Percentiles rank a stretch among this genome's conserved stretches.
Evolutionary conservation across 2,888 invertebrate genomes (phyloP).

Genomic region (Pomacea canaliculata): DNA sequence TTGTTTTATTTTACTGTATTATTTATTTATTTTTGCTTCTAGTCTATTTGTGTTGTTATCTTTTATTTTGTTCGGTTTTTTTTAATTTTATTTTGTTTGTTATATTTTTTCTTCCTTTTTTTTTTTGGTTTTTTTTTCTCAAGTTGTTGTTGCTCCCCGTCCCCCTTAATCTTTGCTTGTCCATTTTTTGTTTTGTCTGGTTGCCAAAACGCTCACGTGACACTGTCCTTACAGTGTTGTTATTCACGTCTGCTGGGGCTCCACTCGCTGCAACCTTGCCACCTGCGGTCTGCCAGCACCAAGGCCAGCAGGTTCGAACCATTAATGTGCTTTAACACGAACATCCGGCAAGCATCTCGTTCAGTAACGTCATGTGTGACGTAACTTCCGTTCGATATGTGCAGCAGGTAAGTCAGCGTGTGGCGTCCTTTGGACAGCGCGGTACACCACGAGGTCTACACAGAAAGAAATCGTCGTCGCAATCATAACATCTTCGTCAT

Average conservation of each 20-base stretch:
- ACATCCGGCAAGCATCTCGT: constrained; percentile 12
- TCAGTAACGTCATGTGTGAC: constrained; percentile 11
- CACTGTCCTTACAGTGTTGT: not conserved
- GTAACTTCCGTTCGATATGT: not conserved
- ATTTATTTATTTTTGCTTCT: too few relatives aligned
- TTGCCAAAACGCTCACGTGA: too few relatives aligned
- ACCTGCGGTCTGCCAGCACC: not conserved
- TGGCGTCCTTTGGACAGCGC: constrained; percentile 7
- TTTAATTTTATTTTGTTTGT: too few relatives aligned
- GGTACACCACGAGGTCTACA: constrained; percentile 12
- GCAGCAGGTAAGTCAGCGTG: constrained; percentile 8
- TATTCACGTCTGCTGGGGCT: not conserved
- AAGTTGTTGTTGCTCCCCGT: too few relatives aligned
- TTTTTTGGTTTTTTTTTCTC: too few relatives aligned
- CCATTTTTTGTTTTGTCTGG: too few relatives aligned
- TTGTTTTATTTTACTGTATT: too few relatives aligned
- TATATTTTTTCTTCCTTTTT: too few relatives aligned
- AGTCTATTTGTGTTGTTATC: too few relatives aligned
- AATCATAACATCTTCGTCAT: too few relatives aligned
- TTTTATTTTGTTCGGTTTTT: too few relatives aligned
- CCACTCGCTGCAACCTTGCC: not conserved
- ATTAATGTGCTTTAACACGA: not conserved
- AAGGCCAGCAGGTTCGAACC: constrained; percentile 13
- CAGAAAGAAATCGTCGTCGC: not conserved
- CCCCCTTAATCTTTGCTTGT: too few relatives aligned